Percentiles rank a stretch among this genome's conserved stretches.
Conservation (phyloP, 2,888 invertebrate genomes). For the Elegia similella region DNA sequence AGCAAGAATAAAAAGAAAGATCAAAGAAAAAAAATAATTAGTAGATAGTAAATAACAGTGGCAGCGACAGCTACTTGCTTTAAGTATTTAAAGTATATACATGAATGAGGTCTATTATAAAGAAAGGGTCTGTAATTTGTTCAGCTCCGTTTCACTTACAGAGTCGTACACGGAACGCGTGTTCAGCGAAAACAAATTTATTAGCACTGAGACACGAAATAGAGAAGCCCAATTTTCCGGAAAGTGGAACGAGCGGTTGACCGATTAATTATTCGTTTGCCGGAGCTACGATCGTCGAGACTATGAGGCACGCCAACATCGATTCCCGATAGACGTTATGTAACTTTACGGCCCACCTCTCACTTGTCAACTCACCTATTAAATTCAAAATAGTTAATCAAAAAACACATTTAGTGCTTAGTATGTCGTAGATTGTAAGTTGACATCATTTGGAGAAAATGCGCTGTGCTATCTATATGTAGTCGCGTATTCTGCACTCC, state of each 20-base stretch:
- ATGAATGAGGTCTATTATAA: too few relatives aligned
- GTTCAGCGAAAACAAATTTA: constrained; percentile 1
- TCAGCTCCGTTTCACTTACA: not conserved
- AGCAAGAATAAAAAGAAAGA: too few relatives aligned
- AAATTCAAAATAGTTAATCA: too few relatives aligned
- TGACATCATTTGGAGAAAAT: too few relatives aligned
- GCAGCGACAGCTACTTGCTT: too few relatives aligned
- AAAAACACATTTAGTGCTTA: too few relatives aligned
- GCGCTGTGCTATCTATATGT: too few relatives aligned
- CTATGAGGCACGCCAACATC: constrained; percentile 56
- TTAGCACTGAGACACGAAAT: constrained; percentile 28
- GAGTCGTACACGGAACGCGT: not conserved
- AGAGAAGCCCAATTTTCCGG: constrained; percentile 45
- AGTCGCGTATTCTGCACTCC: too few relatives aligned
- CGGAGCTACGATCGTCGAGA: constrained; percentile 48
- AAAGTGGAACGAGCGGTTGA: constrained; percentile 62
- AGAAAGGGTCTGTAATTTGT: not conserved
- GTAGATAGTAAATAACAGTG: too few relatives aligned
- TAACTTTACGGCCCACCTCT: constrained; percentile 29
- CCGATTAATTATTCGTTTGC: constrained; percentile 76
- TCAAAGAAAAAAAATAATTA: too few relatives aligned
- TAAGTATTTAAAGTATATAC: too few relatives aligned
- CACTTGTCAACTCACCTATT: not conserved
- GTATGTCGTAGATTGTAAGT: too few relatives aligned
- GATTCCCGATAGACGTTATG: constrained; percentile 57